Base-by-base conservation (phyloP, 1,140 invertebrate species). In the Lanistes nyassanus region DNA sequence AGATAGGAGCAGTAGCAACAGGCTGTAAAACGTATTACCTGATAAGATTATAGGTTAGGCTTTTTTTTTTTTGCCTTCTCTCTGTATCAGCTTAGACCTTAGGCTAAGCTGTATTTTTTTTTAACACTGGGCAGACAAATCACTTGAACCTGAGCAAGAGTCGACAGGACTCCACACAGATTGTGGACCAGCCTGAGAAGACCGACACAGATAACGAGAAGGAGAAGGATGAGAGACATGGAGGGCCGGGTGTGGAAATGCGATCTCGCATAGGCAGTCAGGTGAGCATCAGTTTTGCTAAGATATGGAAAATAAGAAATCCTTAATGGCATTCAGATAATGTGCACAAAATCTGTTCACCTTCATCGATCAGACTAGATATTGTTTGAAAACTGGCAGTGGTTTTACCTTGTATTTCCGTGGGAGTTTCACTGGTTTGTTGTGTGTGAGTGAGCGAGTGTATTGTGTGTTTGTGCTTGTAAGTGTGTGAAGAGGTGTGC, bases 71-170 rank as follows among this genome's bases (percentile, higher is more conserved):
- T 51, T 62, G 36, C 26, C 37, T 42, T 13, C 0, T 23, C 13
- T 36, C 51, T 39, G 26, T 75, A 62, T n/a, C n/a, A 21, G 16
- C 19, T 64, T 5, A 55, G 21, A 7, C n/a, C n/a, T 16, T 26
- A 26, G 26, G 31, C 21, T 47, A 16, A 34, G 9, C 26, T 26
- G 29, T n/a, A 67, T 53, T 53, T 64, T 67, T 72, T 47, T 55
- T 7, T 23, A 36, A 60, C 47, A 53, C 29, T 36, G 76, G 81
- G 0, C 74, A 85, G 82, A 82, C 78, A 2, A 84, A 84, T 69
- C 79, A 83, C 39, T 65, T 85, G 53, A 82, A 83, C 72, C 66
- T 80, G 29, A 72, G 71, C 47, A 82, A 79, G 66, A 83, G 82
- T 60, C 34, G 66, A 21, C 71, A 60, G 19, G 62, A 76, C 21